These are phyloP conservation scores for Noctua janthe DNA, from an alignment of 2,888 invertebrate genomes.

Conservation along the genomic window DNA sequence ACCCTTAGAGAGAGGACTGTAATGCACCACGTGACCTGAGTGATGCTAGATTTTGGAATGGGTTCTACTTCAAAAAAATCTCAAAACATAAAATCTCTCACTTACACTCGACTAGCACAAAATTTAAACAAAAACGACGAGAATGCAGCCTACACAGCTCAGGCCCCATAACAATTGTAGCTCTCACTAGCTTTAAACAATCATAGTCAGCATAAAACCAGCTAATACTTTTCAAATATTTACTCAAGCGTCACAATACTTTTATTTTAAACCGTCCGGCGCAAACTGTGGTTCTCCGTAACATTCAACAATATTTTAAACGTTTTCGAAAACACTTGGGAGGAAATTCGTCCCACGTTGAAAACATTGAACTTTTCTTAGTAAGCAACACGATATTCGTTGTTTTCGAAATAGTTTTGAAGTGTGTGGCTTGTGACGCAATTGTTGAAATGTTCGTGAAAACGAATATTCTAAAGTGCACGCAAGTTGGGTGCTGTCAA, in stretches of 20 bases:
- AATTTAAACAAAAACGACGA: constrained; percentile 9
- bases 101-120: no score
- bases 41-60: background rate
- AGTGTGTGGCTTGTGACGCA: constrained; percentile 6
- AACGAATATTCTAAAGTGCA: background rate
- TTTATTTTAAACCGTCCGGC: constrained; percentile 47
- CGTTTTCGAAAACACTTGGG: constrained; percentile 58
- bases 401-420: constrained; percentile 44
- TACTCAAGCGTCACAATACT: constrained; percentile 45
- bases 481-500: constrained; percentile 6
- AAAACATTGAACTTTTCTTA: constrained; percentile 54
- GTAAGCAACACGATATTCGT: constrained; percentile 30
- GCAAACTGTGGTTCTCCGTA: constrained; percentile 42
- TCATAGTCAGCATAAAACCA: constrained; percentile 12
- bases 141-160: background rate
- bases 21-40: background rate
- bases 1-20: background rate
- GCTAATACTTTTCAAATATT: constrained; percentile 60
- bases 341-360: constrained; percentile 56
- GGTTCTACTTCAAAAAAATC: background rate
- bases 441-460: constrained; percentile 31
- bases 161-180: constrained; percentile 8
- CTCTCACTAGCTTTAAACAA: constrained; percentile 5
- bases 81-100: background rate
- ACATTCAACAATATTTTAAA: constrained; percentile 54